Evolutionary conservation across 1,140 invertebrate species (phyloP).

Genomic region (Tetramorium alpestre): DNA sequence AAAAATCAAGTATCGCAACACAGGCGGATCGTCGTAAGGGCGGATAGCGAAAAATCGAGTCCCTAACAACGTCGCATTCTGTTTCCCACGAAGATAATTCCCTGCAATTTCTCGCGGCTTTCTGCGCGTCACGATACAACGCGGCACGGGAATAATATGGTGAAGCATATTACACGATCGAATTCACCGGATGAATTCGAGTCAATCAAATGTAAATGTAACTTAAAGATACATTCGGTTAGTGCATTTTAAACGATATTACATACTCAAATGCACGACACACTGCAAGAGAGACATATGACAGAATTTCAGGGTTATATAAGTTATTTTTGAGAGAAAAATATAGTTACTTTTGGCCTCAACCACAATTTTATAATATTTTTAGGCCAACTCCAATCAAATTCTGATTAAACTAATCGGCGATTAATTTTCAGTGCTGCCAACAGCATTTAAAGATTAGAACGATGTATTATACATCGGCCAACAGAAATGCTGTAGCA

Average conservation of each 20-base stretch:
- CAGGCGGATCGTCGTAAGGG: neutral
- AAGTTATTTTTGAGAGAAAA: no score
- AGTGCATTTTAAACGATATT: neutral
- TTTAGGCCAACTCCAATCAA: no score
- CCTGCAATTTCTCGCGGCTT: neutral
- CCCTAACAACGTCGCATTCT: constrained; percentile 6
- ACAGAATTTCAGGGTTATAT: no score
- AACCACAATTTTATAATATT: no score
- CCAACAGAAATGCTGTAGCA: no score
- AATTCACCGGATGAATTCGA: neutral
- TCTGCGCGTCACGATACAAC: neutral
- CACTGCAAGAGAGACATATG: neutral
- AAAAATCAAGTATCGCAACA: constrained; percentile 33
- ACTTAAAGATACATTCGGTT: neutral
- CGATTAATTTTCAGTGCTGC: no score
- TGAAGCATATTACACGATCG: neutral
- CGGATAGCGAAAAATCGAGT: neutral
- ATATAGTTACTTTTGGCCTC: no score
- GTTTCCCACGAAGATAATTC: neutral
- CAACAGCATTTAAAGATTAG: no score
- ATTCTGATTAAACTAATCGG: no score
- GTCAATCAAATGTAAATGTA: neutral
- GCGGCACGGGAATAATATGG: neutral
- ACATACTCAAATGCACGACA: neutral
- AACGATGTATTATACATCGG: no score